Conservation (phyloP, 1,140 invertebrate genomes). For the Drosophila lowei region DNA sequence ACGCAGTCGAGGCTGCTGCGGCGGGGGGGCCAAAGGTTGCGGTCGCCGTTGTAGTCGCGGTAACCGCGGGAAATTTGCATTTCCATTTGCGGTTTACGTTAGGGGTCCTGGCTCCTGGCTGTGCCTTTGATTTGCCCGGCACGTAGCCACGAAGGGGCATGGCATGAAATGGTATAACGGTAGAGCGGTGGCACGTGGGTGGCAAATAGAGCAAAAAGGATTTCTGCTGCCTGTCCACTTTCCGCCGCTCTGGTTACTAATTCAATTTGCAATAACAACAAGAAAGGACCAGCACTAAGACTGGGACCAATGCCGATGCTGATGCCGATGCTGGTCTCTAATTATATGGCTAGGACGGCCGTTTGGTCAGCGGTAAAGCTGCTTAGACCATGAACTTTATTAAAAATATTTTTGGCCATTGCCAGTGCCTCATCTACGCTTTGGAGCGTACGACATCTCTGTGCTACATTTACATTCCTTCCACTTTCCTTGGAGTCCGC, state of each 20-base stretch:
- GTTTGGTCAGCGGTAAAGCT: constrained; percentile 66
- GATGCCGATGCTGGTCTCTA: constrained; percentile 42
- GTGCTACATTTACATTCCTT: constrained; percentile 66
- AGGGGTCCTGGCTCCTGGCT: constrained; percentile 14
- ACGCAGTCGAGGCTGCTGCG: neutral
- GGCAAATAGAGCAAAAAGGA: constrained; percentile 53
- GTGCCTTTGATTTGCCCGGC: constrained; percentile 69
- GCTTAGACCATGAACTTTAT: constrained; percentile 75
- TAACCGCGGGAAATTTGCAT: constrained; percentile 73
- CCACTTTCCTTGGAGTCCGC: constrained; percentile 17
- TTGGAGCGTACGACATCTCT: constrained; percentile 1
- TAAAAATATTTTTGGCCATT: constrained; percentile 74
- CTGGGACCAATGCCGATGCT: constrained; percentile 16
- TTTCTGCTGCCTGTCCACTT: constrained; percentile 68
- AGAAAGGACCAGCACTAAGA: constrained; percentile 26
- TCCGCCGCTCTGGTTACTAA: constrained; percentile 65
- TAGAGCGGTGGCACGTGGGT: neutral
- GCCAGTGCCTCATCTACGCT: constrained; percentile 8
- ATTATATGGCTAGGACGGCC: constrained; percentile 63
- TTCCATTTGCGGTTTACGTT: constrained; percentile 69
- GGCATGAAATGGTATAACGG: constrained; percentile 42
- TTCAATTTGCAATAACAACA: constrained; percentile 79
- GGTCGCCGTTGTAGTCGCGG: constrained; percentile 60
- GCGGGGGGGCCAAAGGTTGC: constrained; percentile 47
- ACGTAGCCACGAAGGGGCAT: constrained; percentile 32